A percentile compares a stretch with the other conserved stretches of the same genome.
phyloP scores from a whole-genome alignment of 2,113 vertebrate genomes.

The Siniperca knerii region DNA sequence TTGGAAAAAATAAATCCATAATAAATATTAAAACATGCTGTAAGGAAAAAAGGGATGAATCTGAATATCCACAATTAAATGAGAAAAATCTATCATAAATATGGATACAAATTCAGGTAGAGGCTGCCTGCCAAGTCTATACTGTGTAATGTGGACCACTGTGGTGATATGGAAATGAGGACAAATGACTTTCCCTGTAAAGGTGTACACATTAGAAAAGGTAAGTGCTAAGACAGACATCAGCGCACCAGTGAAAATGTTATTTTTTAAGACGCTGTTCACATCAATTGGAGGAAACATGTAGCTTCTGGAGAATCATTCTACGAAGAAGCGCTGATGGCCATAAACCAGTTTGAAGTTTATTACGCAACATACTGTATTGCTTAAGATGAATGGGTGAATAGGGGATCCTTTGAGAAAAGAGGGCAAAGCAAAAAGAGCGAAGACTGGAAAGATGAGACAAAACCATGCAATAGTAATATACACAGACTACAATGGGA shows the following conservation, averaged over 20 bases:
- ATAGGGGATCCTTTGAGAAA: conserved; percentile 25
- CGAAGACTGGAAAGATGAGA: not conserved
- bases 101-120: not conserved
- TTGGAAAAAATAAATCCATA: not conserved
- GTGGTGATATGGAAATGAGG: not conserved
- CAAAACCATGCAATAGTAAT: conserved; percentile 31
- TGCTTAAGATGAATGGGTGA: not conserved
- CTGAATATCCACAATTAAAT: not conserved
- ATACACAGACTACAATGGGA: conserved; percentile 22
- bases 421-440: not conserved
- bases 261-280: conserved; percentile 3
- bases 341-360: conserved; percentile 2
- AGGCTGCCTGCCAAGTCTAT: not conserved
- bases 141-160: not conserved
- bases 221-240: not conserved
- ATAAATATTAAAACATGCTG: not conserved
- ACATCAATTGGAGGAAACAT: not conserved
- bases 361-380: not conserved
- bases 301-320: not conserved
- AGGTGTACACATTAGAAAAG: not conserved
- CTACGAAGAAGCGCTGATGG: not conserved
- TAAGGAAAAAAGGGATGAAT: not conserved
- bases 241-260: not conserved
- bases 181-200: not conserved
- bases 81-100: not conserved